Percentiles rank a stretch among this genome's conserved stretches.
Evolutionary conservation across 2,797 vertebrate species (phyloP).

Genomic region (Antennarius maculatus): DNA sequence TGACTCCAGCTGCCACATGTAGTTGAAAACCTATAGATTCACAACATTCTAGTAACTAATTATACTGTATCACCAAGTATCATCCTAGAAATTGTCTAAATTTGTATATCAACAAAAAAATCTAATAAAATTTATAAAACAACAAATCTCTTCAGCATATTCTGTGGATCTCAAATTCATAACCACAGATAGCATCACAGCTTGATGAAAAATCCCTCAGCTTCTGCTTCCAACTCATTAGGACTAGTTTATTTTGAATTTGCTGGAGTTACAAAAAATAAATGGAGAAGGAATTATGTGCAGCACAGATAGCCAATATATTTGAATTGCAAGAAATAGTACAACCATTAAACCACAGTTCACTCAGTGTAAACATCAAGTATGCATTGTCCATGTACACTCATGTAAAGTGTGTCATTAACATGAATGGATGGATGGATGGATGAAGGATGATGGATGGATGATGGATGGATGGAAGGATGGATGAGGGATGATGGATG

Average conservation of each 20-base stretch:
- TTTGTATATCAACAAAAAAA: neutral
- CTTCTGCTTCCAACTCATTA: neutral
- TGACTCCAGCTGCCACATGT: neutral
- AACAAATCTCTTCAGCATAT: neutral
- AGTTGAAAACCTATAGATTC: conserved; percentile 2
- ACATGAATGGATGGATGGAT: neutral
- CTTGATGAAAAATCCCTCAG: conserved; percentile 1
- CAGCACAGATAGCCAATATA: neutral
- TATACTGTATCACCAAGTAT: neutral
- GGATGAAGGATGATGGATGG: no score
- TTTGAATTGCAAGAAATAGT: neutral
- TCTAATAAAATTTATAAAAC: neutral
- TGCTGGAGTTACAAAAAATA: neutral
- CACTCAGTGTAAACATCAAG: conserved; percentile 1
- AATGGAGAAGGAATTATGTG: no score
- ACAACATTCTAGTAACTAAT: neutral
- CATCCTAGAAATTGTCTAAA: neutral
- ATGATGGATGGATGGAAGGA: no score
- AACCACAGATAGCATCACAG: neutral
- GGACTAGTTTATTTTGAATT: conserved; percentile 6
- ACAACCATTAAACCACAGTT: neutral
- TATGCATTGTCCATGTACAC: neutral
- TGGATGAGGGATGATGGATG: no score
- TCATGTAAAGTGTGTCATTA: neutral
- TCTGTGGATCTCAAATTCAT: neutral